Evolutionary conservation across 2,888 invertebrate species (phyloP).

Genomic region (Pseudococcus jackbeardsleyi): DNA sequence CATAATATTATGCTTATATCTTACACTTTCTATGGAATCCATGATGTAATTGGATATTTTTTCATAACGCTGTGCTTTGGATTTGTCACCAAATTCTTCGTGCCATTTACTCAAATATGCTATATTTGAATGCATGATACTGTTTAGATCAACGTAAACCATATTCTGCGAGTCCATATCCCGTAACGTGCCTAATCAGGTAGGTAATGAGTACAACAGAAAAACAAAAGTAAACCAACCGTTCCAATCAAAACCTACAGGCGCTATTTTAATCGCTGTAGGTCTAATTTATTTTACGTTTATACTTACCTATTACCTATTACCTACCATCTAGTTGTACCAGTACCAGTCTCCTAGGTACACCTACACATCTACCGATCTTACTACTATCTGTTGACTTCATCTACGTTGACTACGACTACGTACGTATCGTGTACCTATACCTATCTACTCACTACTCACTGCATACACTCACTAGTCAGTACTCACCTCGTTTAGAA

Average conservation of each 20-base stretch:
- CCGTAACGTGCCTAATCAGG: constrained; percentile 71
- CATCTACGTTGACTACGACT: no score
- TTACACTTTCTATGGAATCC: constrained; percentile 75
- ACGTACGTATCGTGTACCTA: no score
- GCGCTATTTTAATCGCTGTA: no score
- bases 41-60: constrained; percentile 74
- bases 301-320: no score
- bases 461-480: background rate
- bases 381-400: no score
- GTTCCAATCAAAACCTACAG: no score
- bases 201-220: background rate
- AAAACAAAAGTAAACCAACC: no score
- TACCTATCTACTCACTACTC: no score
- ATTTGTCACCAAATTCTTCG: constrained; percentile 70
- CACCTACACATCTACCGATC: no score
- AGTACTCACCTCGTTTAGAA: constrained; percentile 40
- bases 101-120: constrained; percentile 76
- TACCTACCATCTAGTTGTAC: no score
- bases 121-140: constrained; percentile 81
- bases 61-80: constrained; percentile 73
- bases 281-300: no score
- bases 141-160: constrained; percentile 86
- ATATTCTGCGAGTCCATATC: constrained; percentile 78
- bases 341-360: no score
- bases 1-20: background rate